phyloP scores from a whole-genome alignment of 2,113 vertebrate species.

The Psittacara wagleri region DNA sequence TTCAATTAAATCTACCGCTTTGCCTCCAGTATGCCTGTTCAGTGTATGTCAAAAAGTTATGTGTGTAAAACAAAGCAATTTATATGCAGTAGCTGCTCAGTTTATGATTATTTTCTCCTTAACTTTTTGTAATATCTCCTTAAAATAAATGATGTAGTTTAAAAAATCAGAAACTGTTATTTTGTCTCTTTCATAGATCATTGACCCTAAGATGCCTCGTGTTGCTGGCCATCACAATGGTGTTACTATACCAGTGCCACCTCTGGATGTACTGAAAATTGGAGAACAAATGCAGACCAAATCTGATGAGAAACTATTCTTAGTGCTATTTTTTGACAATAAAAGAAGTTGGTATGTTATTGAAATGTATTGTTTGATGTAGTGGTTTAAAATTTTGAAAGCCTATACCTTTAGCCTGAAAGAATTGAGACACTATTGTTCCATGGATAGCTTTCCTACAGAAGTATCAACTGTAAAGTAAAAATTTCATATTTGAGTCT shows the following conservation, averaged over 20 bases:
- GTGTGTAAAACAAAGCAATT: not conserved
- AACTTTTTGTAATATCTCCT: not conserved
- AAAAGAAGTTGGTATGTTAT: slow-evolving; percentile 94
- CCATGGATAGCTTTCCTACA: not conserved
- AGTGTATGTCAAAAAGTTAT: not conserved
- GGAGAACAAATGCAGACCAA: slow-evolving; percentile 99
- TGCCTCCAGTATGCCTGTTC: not conserved
- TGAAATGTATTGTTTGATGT: not conserved
- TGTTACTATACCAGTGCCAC: slow-evolving; percentile 93
- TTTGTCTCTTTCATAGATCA: slow-evolving; percentile 79
- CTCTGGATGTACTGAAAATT: slow-evolving; percentile 91
- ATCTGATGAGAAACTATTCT: slow-evolving; percentile 91
- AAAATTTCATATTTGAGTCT: not conserved
- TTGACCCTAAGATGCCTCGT: slow-evolving; percentile 97
- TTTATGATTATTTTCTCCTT: not conserved
- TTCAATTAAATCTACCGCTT: not conserved
- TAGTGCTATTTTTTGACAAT: slow-evolving; percentile 98
- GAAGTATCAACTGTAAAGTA: not conserved
- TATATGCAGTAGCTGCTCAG: not conserved
- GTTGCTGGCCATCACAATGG: slow-evolving; percentile 96
- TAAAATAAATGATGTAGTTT: not conserved
- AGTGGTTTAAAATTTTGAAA: not conserved
- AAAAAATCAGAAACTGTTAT: not conserved
- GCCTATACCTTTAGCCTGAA: not conserved
- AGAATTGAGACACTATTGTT: not conserved